phyloP scores from a whole-genome alignment of 2,888 invertebrate genomes.

The Phortica okadai region DNA sequence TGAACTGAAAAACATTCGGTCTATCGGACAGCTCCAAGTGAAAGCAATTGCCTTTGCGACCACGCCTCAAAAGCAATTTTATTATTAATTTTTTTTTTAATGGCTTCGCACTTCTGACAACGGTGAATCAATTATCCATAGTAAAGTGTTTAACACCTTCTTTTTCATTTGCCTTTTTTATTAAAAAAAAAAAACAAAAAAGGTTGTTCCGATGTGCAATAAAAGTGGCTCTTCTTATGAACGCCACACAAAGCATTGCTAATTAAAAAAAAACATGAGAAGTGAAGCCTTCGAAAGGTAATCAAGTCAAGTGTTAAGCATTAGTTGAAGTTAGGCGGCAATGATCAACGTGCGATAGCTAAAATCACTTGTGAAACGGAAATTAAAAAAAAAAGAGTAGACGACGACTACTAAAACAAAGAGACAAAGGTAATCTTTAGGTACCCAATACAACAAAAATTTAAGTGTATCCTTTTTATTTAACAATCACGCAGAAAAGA shows the following conservation, averaged over 20 bases:
- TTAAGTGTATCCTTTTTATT: constrained; percentile 20
- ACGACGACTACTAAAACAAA: constrained; percentile 20
- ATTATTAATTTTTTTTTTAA: not conserved
- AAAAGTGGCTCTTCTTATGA: constrained; percentile 9
- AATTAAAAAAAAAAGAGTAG: constrained; percentile 13
- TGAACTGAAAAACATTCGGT: not conserved
- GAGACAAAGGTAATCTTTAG: constrained; percentile 19
- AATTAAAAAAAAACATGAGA: constrained; percentile 12
- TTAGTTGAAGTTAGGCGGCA: constrained; percentile 10
- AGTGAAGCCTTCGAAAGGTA: not conserved
- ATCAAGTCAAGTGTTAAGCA: constrained; percentile 22
- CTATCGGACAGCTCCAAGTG: not conserved
- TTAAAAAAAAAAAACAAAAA: constrained; percentile 1
- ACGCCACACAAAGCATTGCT: constrained; percentile 1
- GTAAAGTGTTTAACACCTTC: not conserved
- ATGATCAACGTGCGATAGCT: too few relatives aligned
- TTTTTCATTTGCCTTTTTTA: not conserved
- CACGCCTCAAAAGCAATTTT: not conserved
- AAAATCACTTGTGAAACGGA: constrained; percentile 19
- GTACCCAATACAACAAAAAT: not conserved
- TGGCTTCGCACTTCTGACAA: constrained; percentile 18
- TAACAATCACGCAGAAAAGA: not conserved
- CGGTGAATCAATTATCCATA: constrained; percentile 24
- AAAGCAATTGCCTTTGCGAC: not conserved
- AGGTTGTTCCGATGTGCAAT: constrained; percentile 6